Evolutionary conservation across 2,113 vertebrate species (phyloP).

Genomic region (Anthoscopus minutus): DNA sequence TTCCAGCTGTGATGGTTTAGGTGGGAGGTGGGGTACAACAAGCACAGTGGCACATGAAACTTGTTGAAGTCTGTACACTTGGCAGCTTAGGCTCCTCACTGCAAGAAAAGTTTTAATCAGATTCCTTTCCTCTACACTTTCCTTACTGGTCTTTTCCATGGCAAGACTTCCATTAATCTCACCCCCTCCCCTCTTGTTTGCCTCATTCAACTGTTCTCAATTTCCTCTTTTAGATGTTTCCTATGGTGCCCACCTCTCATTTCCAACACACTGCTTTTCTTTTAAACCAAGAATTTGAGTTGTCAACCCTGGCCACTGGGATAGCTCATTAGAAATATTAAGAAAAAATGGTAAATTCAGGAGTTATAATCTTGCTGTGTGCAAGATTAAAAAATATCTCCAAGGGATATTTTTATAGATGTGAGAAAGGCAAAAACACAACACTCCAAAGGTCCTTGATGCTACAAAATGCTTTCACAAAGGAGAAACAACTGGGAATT

Average conservation of each 20-base stretch:
- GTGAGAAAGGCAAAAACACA: neutral
- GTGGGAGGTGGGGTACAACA: neutral
- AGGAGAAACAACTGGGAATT: neutral
- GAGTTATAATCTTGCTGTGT: neutral
- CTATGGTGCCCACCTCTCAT: accelerated
- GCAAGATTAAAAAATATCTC: no score
- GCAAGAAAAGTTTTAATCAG: neutral
- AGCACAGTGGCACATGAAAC: neutral
- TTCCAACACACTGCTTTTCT: neutral
- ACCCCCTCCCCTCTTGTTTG: accelerated
- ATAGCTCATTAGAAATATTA: neutral
- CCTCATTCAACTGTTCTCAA: neutral
- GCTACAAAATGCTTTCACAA: neutral
- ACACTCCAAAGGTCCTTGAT: neutral
- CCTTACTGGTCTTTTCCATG: neutral
- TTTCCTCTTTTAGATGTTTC: neutral
- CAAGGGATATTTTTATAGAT: neutral
- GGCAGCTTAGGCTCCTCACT: neutral
- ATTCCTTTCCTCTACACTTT: neutral
- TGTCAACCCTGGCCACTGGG: neutral
- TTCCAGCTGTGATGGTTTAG: neutral
- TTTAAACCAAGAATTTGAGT: neutral
- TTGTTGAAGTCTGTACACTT: neutral
- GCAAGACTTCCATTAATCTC: neutral
- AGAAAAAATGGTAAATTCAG: neutral